Conservation (phyloP, 2,888 invertebrate species). For the Drosophila tanythrix region DNA sequence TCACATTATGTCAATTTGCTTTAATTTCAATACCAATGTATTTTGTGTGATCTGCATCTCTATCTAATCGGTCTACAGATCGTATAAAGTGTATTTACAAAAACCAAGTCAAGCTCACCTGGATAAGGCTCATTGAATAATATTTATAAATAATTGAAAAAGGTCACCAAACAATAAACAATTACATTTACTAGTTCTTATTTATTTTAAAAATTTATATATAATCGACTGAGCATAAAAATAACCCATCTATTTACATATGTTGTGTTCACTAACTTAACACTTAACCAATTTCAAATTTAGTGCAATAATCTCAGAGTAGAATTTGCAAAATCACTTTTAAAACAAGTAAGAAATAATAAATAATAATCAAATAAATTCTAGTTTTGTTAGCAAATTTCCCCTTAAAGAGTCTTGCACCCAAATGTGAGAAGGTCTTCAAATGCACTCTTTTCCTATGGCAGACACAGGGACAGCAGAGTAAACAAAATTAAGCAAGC, state of each 20-base stretch:
- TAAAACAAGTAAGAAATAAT: not conserved
- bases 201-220: not conserved
- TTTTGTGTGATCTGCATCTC: not conserved
- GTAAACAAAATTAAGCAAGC: no score
- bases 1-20: conserved; percentile 7
- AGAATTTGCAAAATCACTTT: no score
- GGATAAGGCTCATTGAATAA: not conserved
- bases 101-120: not conserved
- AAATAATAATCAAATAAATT: no score
- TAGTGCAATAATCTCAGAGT: not conserved
- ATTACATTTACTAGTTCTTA: not conserved
- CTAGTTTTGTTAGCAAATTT: no score
- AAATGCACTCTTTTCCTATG: no score
- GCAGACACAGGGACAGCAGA: no score
- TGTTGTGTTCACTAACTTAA: not conserved
- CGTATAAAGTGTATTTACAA: not conserved
- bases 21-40: no score
- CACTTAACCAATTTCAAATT: not conserved
- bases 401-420: no score
- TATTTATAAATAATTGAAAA: not conserved
- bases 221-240: not conserved
- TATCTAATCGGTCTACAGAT: not conserved
- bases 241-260: no score
- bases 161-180: not conserved
- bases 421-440: no score